Base-by-base conservation (phyloP, 1,140 invertebrate genomes). In the Bombus vancouverensis region DNA sequence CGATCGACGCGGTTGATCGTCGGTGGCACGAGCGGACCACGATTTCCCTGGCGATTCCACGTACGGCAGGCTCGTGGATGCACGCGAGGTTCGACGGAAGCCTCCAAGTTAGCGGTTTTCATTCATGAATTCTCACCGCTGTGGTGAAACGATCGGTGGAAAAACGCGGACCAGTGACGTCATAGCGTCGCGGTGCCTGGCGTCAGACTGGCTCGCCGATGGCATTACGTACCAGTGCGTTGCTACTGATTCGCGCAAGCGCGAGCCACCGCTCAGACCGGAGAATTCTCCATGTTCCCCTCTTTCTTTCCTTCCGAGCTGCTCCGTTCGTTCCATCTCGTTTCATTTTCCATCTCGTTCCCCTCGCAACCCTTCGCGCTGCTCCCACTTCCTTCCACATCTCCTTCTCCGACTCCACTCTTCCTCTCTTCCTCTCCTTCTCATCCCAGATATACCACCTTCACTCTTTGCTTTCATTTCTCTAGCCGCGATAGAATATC, bases 101-200 rank as follows among this genome's bases (percentile, higher is more conserved):
- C 65, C 8, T 78, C 68, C 62, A 22, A 57, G 70, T 79, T 57
- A 6, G 32, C 70, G n/a, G 68, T 57, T 85, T 81, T 93, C 93
- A 93, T 93, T 93, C 93, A 93, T 93, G 88, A 93, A 92, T 92
- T 84, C 85, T 90, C 86, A 86, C 81, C 91, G 90, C 82, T 90
- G 77, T 71, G 74, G 78, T 81, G 71, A 74, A 82, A 81, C 68
- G 79, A 83, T 87, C 84, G 73, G 66, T 73, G 88, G 87, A 37
- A 87, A 89, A 92, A 85, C 92, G 91, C 91, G 92, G 86, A 86
- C 81, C 91, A 89, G 84, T 94, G 93, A 94, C 94, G 92, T 95
- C 93, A 94, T 94, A 92, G 90, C 92, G 92, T 93, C 90, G 92
- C 94, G 94, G 93, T 92, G 92, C 92, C 92, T 93, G 93, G 93